Base-by-base conservation (phyloP, 2,888 invertebrate genomes). In the Nephrocerus scutellatus region DNA sequence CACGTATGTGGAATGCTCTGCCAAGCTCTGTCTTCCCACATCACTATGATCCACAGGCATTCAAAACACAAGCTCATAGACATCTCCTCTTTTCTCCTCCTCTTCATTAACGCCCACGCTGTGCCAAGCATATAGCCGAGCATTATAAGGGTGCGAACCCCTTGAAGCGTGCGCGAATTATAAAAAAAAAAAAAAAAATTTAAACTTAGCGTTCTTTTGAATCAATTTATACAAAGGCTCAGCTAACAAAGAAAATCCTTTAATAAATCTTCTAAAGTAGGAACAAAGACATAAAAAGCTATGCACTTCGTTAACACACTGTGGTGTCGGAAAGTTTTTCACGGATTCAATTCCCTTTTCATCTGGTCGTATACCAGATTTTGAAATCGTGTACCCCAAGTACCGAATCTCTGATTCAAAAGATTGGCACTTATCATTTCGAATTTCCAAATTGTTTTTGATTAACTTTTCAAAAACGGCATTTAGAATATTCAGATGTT, bases 361-460 rank as follows among this genome's bases (percentile, higher is more conserved):
- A 26, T 42, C 42, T 4, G 44, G 36, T 7, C 34, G 30, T 8
- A 44, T 44, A 1, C 47, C 47, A 2, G 36, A 14, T 15, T 30
- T 35, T 8, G 22, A 14, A 7, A 46, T 36, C 10, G 10, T 25
- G 25, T 46, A 46, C 1, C 44, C 44, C 12, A 47, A 36, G 25
- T 43, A 41, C 9, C 24, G 28, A 18, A 44, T 24, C 14, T 23
- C 22, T 4, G 36, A 30, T 18, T 40, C 24, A 9, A 40, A 19
- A 29, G 43, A 43, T 8, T 43, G 23, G 18, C 42, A 40, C 29
- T 44, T 47, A 22, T 42, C 36, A 18, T 25, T 10, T 10, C 40
- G 39, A 8, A 47, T 16, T 13, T 47, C 34, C 5, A 47, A 24
- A 3, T 28, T 23, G 19, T 36, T 36, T 32, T 22, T 31, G n/a